Evolutionary conservation across 2,888 invertebrate genomes (phyloP), one percentile per base, ranked within the genome.

Genomic region (Ormyrus pomaceus): DNA sequence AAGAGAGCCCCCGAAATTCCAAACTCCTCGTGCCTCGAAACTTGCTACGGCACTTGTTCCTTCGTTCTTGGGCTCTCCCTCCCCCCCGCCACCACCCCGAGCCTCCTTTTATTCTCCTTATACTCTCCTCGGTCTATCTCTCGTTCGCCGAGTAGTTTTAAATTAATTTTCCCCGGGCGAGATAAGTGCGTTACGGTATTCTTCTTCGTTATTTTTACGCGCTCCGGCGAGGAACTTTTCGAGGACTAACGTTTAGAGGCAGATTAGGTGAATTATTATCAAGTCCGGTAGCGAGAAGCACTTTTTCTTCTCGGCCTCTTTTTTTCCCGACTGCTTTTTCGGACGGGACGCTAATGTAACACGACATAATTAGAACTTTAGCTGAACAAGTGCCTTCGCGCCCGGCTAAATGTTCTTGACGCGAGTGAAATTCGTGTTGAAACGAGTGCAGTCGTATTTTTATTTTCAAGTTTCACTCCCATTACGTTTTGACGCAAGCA

Each of bases 31-130:
- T n/a, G 51, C 53, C 53, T 55, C 65, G 48, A 13, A 19, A 59
- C 72, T 9, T 55, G 46, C 50, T 10, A 53, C 6, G 48, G 68
- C 79, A 69, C 77, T 78, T 78, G 78, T 72, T 78, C 72, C 34
- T 11, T 53, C 13, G 8, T 7, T 34, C 34, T 34, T 34, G 34
- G 70, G 19, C 4, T 34, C 34, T 4, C 69, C 71, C 59, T 72
- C 53, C 56, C 11, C 55, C 0, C 13, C 48, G 59, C 53, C 62
- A 45, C 51, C 48, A 66, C 51, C 56, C 11, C 56, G 1, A 59
- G 59, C 53, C 62, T 53, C 51, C 50, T 53, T 62, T 19, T 51
- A 11, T 6, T 48, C 51, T 34, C 59, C 13, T 55, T 56, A 46
- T 62, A 34, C 61, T 58, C n/a, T 10, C n/a, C n/a, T 58, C 58